Base-by-base conservation (phyloP, 2,888 invertebrate species). In the Rhagonycha lutea region DNA sequence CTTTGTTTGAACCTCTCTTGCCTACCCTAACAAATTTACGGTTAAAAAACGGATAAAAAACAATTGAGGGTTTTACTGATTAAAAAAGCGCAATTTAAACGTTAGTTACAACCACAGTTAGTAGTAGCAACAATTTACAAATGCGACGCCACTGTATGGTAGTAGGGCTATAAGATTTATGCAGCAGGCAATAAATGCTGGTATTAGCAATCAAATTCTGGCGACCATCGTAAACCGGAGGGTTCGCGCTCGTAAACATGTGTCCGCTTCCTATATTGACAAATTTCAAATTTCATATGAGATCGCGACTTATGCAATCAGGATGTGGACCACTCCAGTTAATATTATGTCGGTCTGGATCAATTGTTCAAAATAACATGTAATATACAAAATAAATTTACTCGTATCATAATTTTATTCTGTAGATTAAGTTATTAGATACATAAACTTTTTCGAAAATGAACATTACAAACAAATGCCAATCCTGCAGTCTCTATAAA, bases 171-270 rank as follows among this genome's bases (percentile, higher is more conserved):
- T 73, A 81, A 85, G 85, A 84, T 85, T 85, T 85, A 85, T 86
- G 83, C 84, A 83, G 82, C 82, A 81, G 82, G 85, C 85, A 84
- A 85, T 86, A 86, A 85, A 86, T 83, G 86, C 81, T 81, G 82
- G 83, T 85, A 85, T 85, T 85, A 85, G 85, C 85, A 84, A 85
- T 85, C 80, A 80, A 79, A 79, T 80, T 78, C 82, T 81, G 83
- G 82, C 83, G 82, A 81, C 79, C 81, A 82, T 84, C 84, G 83
- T 85, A 84, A 84, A 85, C 82, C 83, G 81, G 82, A 82, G 83
- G 84, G 84, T 82, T 82, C 78, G 81, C 71, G 81, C 82, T 85
- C 85, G 83, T 85, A 85, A 85, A 85, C 83, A 84, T 84, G 83
- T 84, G 83, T 82, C 83, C 82, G 82, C 82, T 80, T 83, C 81